phyloP scores from a whole-genome alignment of 2,797 vertebrate genomes.

The Trachops cirrhosus region DNA sequence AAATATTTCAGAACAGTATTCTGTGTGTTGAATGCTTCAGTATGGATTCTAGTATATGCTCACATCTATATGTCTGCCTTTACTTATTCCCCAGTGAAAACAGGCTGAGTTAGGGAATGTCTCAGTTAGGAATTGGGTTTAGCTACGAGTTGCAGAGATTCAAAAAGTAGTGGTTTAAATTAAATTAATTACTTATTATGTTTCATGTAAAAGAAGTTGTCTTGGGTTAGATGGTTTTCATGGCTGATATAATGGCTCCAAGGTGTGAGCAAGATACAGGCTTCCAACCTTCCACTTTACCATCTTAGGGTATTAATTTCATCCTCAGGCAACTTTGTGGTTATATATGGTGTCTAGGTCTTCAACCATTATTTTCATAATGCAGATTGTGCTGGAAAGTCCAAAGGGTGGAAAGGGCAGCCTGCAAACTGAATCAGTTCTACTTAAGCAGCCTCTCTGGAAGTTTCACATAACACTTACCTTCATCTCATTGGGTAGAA shows the following conservation, averaged over 20 bases:
- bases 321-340: not conserved
- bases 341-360: not conserved
- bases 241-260: not conserved
- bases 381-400: not conserved
- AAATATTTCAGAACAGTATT: slow-evolving; percentile 35
- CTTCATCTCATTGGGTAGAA: not conserved
- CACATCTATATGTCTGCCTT: not conserved
- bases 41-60: not conserved
- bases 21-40: not conserved
- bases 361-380: not conserved
- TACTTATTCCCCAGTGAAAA: not conserved
- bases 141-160: not conserved
- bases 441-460: not conserved
- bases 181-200: not conserved
- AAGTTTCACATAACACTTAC: not conserved
- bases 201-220: not conserved
- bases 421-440: not conserved
- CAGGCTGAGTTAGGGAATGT: not conserved
- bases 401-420: not conserved
- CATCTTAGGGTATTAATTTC: not conserved
- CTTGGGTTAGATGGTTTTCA: not conserved
- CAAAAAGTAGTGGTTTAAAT: not conserved
- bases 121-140: not conserved
- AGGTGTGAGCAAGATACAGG: not conserved
- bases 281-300: not conserved